A percentile compares a stretch with the other conserved stretches of the same genome.
These are phyloP conservation scores for Drosophila rellima DNA, from an alignment of 2,888 invertebrate genomes.

Conservation along the genomic window DNA sequence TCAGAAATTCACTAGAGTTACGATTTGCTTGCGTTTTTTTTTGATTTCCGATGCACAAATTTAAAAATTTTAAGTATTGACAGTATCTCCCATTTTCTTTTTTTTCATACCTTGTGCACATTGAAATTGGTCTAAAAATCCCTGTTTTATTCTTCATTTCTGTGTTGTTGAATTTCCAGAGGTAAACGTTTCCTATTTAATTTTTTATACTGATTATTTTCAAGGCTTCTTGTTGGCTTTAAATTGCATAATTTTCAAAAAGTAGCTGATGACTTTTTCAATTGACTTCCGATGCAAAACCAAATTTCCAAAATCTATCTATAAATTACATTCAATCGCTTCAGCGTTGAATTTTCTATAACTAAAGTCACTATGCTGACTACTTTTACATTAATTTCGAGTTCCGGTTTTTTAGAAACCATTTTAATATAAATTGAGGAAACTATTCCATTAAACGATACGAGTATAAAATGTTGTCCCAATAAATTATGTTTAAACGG, in stretches of 20 bases:
- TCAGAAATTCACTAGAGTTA: background rate
- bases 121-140: too few species aligned
- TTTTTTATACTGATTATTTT: too few species aligned
- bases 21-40: background rate
- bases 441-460: slow-evolving; percentile 3
- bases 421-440: slow-evolving; percentile 12
- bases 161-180: too few species aligned
- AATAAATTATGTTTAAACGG: slow-evolving; percentile 25
- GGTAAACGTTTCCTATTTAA: too few species aligned
- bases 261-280: too few species aligned
- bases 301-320: background rate
- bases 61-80: too few species aligned
- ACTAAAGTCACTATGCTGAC: background rate
- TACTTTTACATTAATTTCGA: background rate
- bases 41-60: background rate
- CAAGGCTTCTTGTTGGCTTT: too few species aligned
- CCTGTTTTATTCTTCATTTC: too few species aligned
- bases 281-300: background rate
- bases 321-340: background rate
- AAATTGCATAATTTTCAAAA: too few species aligned
- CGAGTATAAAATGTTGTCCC: background rate
- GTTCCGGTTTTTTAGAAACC: background rate
- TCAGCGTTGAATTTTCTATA: background rate
- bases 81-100: too few species aligned
- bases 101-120: too few species aligned